phyloP scores from a whole-genome alignment of 2,113 vertebrate genomes.

The Pelvicachromis taeniatus region DNA sequence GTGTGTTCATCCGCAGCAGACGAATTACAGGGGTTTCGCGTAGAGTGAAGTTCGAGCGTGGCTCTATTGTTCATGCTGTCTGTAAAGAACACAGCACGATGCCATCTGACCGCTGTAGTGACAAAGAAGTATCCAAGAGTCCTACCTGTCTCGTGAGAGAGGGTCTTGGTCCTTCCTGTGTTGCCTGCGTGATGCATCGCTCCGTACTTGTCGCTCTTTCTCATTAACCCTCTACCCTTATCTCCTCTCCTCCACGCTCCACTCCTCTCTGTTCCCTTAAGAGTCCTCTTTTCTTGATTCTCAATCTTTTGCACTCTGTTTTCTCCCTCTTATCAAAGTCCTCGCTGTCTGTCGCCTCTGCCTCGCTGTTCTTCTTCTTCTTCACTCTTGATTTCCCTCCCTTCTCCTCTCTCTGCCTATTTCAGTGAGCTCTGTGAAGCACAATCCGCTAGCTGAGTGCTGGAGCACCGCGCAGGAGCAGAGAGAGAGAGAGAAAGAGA shows the following conservation, averaged over 20 bases:
- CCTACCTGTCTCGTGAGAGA: constrained; percentile 96
- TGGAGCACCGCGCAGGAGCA: constrained; percentile 24
- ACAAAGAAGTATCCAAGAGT: constrained; percentile 27
- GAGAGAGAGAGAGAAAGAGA: neutral
- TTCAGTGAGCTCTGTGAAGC: constrained; percentile 58
- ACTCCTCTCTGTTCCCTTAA: constrained; percentile 59
- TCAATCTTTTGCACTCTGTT: constrained; percentile 50
- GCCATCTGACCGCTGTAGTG: neutral
- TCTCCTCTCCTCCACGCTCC: constrained; percentile 81
- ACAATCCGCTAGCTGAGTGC: constrained; percentile 50
- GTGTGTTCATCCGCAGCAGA: constrained; percentile 1
- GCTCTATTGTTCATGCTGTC: constrained; percentile 17
- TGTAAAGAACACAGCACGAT: neutral
- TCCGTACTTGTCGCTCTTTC: constrained; percentile 66
- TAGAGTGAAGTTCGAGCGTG: constrained; percentile 13
- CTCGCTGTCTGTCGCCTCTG: constrained; percentile 10
- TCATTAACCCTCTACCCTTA: constrained; percentile 76
- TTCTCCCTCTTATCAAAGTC: constrained; percentile 27
- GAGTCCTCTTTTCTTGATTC: constrained; percentile 60
- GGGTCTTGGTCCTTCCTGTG: constrained; percentile 88
- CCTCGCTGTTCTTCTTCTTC: constrained; percentile 39
- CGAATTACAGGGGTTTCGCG: neutral
- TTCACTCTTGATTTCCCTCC: constrained; percentile 25
- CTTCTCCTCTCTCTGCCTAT: constrained; percentile 66
- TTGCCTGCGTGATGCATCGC: constrained; percentile 91